Evolutionary conservation across 2,113 vertebrate genomes (phyloP), one percentile per base, ranked within the genome.

Genomic region (Morone saxatilis): DNA sequence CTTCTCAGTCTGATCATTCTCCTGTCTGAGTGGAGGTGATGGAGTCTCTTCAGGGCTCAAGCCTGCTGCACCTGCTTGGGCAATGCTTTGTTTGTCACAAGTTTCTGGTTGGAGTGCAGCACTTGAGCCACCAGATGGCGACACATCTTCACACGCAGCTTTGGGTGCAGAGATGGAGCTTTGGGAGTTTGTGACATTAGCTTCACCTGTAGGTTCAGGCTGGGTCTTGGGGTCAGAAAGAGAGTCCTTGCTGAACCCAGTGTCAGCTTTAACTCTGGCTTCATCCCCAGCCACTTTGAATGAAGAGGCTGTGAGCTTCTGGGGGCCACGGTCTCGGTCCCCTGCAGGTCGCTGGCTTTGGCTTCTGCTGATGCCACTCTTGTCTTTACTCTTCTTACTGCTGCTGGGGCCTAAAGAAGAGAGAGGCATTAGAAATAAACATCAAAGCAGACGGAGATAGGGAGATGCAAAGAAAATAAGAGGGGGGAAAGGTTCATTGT

Each of bases 331-430:
- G 1, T 84, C 91, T 20, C 86, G 45, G 16, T 92, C 69, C 0
- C 40, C 70, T 11, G 56, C 50, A 60, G 87, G 90, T 63, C 77
- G 69, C 79, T 91, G 89, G 74, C 89, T 95, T 75, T 94, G 92
- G 45, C 86, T 92, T 69, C 85, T 91, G 71, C 41, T 7, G 79
- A 92, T 0, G 67, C 60, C 38, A 12, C 3, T 78, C 59, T 91
- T 94, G 7, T 90, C 80, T 85, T 94, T 94, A 25, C 36, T 61
- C 84, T 89, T 94, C 31, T 91, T 87, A 56, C 12, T 78, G 86
- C 54, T 86, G 60, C 69, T 82, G 74, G 60, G 1, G 38, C 17
- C 85, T 90, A 19, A 0, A 68, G 59, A 47, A 57, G 4, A 59
- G 6, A 7, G 3, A 17, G 10, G 41, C 13, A 71, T n/a, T 1